Conservation (phyloP, 2,888 invertebrate species). For the Prenolepis imparis region DNA sequence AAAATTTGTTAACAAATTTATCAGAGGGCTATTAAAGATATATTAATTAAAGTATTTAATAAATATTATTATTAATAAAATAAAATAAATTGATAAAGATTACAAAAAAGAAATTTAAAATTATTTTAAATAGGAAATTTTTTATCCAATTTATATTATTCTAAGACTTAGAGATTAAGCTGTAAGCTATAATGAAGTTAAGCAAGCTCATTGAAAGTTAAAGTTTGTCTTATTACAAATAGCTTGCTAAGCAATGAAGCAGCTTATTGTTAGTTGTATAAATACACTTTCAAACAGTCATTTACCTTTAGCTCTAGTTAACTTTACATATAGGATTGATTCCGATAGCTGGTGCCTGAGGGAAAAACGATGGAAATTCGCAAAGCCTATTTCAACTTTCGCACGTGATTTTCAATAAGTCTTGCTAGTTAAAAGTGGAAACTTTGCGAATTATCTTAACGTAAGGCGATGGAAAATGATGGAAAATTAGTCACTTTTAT, state of each 20-base stretch:
- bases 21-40: not conserved
- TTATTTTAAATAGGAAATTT: not conserved
- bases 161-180: not conserved
- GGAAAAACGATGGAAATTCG: constrained; percentile 33
- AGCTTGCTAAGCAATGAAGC: constrained; percentile 57
- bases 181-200: constrained; percentile 18
- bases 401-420: constrained; percentile 21
- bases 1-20: not conserved
- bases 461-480: constrained; percentile 14
- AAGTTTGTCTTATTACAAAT: constrained; percentile 61
- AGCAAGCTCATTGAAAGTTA: not conserved
- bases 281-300: constrained; percentile 69
- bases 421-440: not conserved
- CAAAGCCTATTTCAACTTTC: constrained; percentile 21
- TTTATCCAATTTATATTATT: not conserved
- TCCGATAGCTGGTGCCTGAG: constrained; percentile 3
- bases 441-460: constrained; percentile 38
- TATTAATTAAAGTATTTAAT: not conserved
- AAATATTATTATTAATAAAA: not conserved
- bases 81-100: not conserved
- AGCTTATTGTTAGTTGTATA: constrained; percentile 68
- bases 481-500: not conserved
- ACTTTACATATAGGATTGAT: constrained; percentile 49
- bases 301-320: constrained; percentile 68
- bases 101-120: not conserved